Evolutionary conservation across 2,797 vertebrate species (phyloP), one percentile per base, ranked within the genome.

Genomic region (Ataeniobius toweri): DNA sequence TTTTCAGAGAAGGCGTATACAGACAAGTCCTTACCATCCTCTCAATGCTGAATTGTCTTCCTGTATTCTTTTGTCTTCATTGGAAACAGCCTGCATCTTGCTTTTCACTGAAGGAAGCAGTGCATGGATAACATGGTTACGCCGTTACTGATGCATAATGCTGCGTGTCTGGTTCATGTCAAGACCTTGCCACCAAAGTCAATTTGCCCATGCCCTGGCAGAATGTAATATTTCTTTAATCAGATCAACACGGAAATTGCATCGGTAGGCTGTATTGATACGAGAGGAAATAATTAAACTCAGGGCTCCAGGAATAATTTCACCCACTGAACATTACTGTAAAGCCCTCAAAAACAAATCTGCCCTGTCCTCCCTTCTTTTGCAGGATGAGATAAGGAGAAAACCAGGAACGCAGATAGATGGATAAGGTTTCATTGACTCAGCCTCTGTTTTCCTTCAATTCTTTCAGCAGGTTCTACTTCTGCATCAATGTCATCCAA

Each of bases 171-270:
- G 95, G 88, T 95, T 95, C 93, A 96, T 94, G 95, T 96, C 95
- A 95, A 92, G 94, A 95, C 94, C 94, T 95, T 96, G 94, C 94
- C 95, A 96, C 94, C 94, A 96, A 95, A 95, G 94, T 96, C 95
- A 95, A 96, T 95, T 96, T 96, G 93, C 91, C 91, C 84, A 70
- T 92, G 93, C 94, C 95, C 91, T 92, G 94, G 94, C 93, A 94
- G 90, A 95, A 95, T 93, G 93, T 95, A 93, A 94, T 94, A 95
- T 94, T 95, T 92, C 88, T 89, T 83, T 96, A 96, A 96, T 95
- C 92, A 91, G 93, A 96, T 96, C 90, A 96, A 94, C 94, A 91
- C 93, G 94, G 94, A 95, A 95, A 95, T 96, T 93, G 93, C 90
- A 90, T 94, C 85, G 92, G 92, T 92, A 86, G 88, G 89, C 89